Base-by-base conservation (phyloP, 2,888 invertebrate genomes). In the Drosophila picticornis region DNA sequence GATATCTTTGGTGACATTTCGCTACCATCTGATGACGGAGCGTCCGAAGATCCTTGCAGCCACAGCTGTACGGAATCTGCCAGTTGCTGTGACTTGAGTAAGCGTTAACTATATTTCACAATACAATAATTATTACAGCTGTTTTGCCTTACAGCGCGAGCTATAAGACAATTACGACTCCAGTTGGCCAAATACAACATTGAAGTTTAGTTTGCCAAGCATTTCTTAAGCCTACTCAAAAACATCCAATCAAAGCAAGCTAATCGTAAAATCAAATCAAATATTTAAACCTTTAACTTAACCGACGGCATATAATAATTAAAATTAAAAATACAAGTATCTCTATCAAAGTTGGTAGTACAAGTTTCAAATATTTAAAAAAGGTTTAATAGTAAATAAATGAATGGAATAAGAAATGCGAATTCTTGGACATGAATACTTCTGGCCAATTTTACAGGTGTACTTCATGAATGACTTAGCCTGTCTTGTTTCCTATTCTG, bases 141-240 rank as follows among this genome's bases (percentile, higher is more conserved):
- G 2, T 46, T 25, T 6, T 40, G 27, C 32, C 56, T 84, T 90
- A 27, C 81, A 92, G 92, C 92, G 7, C 92, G 90, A 75, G 93
- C 93, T 53, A 80, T 92, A 58, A 80, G 92, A 68, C 91, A 93
- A 82, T 71, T 92, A 83, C 91, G 87, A 72, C 84, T 90, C 57
- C 80, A 93, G 58, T 76, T 92, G 70, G 73, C 89, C 81, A 93
- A 92, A 72, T 92, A 93, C 83, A 90, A 91, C 60, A 90, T 88
- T 63, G 62, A 83, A 74, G 71, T 89, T 52, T 83, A 83, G 9
- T 78, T 67, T 63, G 59, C 6, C 65, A 69, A 27, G 16, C 46
- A 34, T 25, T 50, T 68, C 29, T 27, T 27, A 43, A 65, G 51
- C 32, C n/a, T 1, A 0, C 46, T 46, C 16, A 46, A 46, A 46